A percentile compares a stretch with the other conserved stretches of the same genome.
Conservation (phyloP, 2,888 invertebrate species). For the Balanococcus diminutus region DNA sequence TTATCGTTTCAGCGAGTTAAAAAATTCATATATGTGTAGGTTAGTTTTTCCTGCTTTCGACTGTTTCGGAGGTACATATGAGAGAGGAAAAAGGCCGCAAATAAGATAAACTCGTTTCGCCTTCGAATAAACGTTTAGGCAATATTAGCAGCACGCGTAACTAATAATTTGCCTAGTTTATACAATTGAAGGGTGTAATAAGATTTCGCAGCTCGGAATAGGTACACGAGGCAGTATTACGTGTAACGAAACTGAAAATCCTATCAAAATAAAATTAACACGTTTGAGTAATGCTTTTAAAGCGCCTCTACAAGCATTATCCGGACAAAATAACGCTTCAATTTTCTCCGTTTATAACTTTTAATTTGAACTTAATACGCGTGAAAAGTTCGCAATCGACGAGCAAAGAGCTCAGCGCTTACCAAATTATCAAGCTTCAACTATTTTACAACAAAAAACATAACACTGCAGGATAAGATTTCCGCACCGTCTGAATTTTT, state of each 20-base stretch:
- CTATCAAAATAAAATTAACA: slow-evolving; percentile 22
- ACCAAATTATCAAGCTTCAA: slow-evolving; percentile 27
- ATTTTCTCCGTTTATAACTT: slow-evolving; percentile 27
- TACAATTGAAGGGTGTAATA: background rate
- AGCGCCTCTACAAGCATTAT: background rate
- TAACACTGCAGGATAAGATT: background rate
- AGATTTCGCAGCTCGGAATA: background rate
- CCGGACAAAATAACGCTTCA: slow-evolving; percentile 11
- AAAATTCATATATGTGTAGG: no score
- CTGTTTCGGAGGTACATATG: no score
- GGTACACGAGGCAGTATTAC: background rate
- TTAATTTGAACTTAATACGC: slow-evolving; percentile 22
- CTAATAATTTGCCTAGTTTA: background rate
- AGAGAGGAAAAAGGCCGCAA: background rate
- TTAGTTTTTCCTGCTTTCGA: no score
- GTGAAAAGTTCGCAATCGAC: slow-evolving; percentile 14
- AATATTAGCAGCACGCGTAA: background rate
- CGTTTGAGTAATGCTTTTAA: slow-evolving; percentile 10
- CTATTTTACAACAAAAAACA: slow-evolving; percentile 16
- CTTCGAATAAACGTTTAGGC: background rate
- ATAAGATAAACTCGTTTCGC: background rate
- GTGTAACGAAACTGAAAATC: background rate
- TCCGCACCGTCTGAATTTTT: background rate
- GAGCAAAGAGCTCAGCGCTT: background rate
- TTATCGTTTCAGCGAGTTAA: no score